A percentile compares a stretch with the other conserved stretches of the same genome.
Conservation (phyloP, 37 sponge, comb jelly and placozoan species). For the Geodia barretti region DNA sequence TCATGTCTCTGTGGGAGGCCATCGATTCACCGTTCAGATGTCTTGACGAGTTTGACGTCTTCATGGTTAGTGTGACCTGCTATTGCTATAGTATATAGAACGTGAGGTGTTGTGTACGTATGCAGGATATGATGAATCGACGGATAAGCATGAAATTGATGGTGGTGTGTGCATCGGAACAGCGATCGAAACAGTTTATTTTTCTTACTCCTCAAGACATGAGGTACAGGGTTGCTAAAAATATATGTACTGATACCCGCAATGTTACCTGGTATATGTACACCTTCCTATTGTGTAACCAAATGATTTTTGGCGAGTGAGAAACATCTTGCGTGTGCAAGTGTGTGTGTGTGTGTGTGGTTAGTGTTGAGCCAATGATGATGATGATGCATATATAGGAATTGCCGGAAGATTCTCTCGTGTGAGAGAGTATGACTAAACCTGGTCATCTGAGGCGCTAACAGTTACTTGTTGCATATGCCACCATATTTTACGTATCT, state of each 20-base stretch:
- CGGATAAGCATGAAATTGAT: slow-evolving; percentile 87
- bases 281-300: too few species aligned
- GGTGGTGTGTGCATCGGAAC: slow-evolving; percentile 59
- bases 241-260: background rate
- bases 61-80: slow-evolving; percentile 98
- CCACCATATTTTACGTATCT: too few species aligned
- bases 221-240: too few species aligned
- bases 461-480: too few species aligned
- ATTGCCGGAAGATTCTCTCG: background rate
- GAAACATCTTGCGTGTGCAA: too few species aligned
- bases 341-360: background rate
- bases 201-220: background rate
- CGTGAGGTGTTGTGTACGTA: background rate
- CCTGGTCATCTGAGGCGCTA: background rate
- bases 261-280: background rate
- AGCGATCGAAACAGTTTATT: background rate
- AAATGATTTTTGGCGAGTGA: too few species aligned
- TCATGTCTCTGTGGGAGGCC: slow-evolving; percentile 97
- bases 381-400: background rate
- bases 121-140: slow-evolving; percentile 96
- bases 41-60: slow-evolving; percentile 99
- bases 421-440: background rate
- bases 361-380: background rate
- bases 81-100: background rate
- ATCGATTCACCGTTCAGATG: slow-evolving; percentile 93